These are phyloP conservation scores for Polyploca ridens DNA, from an alignment of 2,888 invertebrate species.

Conservation along the genomic window DNA sequence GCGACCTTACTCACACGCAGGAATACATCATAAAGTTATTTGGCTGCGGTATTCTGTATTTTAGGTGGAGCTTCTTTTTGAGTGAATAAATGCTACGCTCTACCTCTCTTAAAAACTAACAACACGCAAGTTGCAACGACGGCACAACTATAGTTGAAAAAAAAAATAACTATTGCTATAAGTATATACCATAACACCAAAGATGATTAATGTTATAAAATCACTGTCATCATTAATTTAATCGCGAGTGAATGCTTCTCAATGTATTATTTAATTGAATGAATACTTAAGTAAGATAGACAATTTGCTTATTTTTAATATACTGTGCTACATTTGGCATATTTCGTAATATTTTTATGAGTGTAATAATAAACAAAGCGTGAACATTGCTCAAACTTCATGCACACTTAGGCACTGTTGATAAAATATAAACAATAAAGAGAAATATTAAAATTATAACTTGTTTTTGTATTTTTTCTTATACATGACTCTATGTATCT, in stretches of 20 bases:
- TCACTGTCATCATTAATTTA: background rate
- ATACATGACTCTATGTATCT: background rate
- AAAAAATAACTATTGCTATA: no score
- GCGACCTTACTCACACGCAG: no score
- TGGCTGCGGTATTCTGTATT: no score
- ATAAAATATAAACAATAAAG: background rate
- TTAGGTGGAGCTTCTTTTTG: no score
- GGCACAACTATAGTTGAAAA: no score
- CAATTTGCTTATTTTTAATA: background rate
- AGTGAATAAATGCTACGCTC: no score
- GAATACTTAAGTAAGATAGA: background rate
- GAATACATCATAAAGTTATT: no score
- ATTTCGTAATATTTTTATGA: background rate
- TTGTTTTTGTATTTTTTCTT: no score
- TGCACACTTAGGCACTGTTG: background rate
- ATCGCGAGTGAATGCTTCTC: background rate
- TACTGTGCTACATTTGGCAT: constrained; percentile 1
- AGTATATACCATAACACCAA: background rate
- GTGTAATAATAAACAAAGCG: background rate
- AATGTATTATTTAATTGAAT: background rate
- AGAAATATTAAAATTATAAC: background rate
- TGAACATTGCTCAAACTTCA: background rate
- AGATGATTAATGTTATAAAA: background rate
- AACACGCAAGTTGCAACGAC: no score
- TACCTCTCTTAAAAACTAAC: no score